A percentile compares a stretch with the other conserved stretches of the same genome.
phyloP scores from a whole-genome alignment of 2,113 vertebrate genomes.

The Sebastes schlegelii region DNA sequence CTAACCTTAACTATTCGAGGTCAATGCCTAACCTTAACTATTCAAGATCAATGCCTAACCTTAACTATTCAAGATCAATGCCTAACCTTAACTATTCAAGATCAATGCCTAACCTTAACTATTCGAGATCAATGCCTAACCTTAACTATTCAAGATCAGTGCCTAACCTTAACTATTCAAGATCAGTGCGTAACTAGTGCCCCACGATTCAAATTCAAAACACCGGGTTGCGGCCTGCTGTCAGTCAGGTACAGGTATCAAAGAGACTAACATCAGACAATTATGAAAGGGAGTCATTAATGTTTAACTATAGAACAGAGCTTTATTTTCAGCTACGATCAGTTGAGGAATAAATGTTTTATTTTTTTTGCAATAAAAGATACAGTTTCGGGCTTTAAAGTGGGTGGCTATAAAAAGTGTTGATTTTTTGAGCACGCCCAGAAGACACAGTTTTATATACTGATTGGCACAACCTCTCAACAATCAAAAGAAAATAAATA shows the following conservation, averaged over 20 bases:
- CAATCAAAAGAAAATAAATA: conserved; percentile 26
- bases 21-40: too few species aligned
- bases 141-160: too few species aligned
- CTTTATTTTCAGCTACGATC: not conserved
- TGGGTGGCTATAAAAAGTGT: not conserved
- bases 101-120: too few species aligned
- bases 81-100: too few species aligned
- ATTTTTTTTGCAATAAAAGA: not conserved
- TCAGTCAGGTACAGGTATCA: not conserved
- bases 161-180: too few species aligned
- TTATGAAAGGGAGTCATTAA: not conserved
- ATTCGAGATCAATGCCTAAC: too few species aligned
- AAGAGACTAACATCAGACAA: not conserved
- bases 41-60: too few species aligned
- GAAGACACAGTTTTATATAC: conserved; percentile 2
- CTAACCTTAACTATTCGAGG: too few species aligned
- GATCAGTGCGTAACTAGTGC: too few species aligned
- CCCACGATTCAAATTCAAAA: not conserved
- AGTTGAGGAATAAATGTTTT: not conserved
- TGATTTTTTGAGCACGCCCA: not conserved
- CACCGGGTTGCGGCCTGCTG: not conserved
- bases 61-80: too few species aligned
- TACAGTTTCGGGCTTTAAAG: conserved; percentile 5
- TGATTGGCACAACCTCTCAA: conserved; percentile 20
- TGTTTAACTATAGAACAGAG: not conserved